Base-by-base conservation (phyloP, 1,140 invertebrate genomes). In the Magallana ariakensis region DNA sequence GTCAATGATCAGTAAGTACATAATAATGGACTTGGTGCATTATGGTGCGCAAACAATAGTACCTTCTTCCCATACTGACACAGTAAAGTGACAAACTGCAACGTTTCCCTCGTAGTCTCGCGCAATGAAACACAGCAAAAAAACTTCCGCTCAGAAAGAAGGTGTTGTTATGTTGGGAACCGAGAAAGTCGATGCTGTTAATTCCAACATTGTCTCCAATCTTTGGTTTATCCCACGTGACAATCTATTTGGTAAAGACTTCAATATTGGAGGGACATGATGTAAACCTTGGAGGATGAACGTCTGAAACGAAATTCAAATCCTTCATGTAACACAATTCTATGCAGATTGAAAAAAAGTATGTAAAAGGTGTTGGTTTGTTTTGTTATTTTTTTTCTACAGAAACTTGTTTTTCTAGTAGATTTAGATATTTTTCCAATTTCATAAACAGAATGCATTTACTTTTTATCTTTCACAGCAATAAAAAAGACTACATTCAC, bases 71-170 rank as follows among this genome's bases (percentile, higher is more conserved):
- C 54, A 83, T 7, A 83, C 16, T 56, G 81, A 57, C 22, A 83
- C 56, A 10, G 22, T 56, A 16, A 83, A 83, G 9, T 55, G 54
- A 10, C 81, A 83, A 11, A 83, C 56, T 11, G 81, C 81, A 56
- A 56, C 81, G 56, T 83, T 83, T 56, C 81, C 81, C n/a, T 83
- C 81, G 26, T n/a, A 83, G 56, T 83, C 81, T 10, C 19, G 55
- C 53, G 81, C 81, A 54, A 57, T 57, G 53, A 56, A 83, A 8
- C 54, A 53, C 11, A 83, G 8, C 10, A 83, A 22, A 9, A n/a
- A 22, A 83, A 11, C 53, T 83, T 16, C 81, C 81, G 5, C 54
- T 57, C 10, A 11, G 9, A 56, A 83, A 83, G 55, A 15, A 56
- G 56, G 81, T 83, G n/a, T 83, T 83, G 53, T 83, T 83, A 22